Evolutionary conservation across 2,888 invertebrate genomes (phyloP), one percentile per base, ranked within the genome.

Genomic region (Sisyra nigra): DNA sequence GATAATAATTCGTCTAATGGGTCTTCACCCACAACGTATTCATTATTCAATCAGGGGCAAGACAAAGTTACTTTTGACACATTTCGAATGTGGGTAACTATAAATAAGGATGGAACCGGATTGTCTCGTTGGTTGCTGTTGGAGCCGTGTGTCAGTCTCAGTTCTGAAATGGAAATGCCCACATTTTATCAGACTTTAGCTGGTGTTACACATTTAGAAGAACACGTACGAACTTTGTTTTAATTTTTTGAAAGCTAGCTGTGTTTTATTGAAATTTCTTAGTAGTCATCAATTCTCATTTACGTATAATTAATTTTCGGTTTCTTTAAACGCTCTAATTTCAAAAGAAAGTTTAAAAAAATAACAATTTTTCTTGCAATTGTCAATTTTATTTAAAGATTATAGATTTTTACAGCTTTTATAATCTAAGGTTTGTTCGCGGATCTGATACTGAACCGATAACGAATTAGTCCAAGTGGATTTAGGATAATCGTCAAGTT

Each of bases 101-200:
- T 72, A 48, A 76, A 87, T 58, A 76, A 74, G 45, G 80, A 80
- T 55, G 81, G 83, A 0, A 87, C 87, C 0, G 76, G 84, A 13
- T 61, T 87, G 10, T 83, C 83, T 1, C 76, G 78, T 53, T 92
- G 92, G 91, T 63, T 91, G 48, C 61, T 91, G 14, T 72, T 76
- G 2, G 80, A 83, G 52, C 69, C 72, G 3, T 72, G 74, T 52
- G 77, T 84, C 35, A 78, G 78, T 41, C 67, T 86, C 4, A 79
- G 80, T 36, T 82, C 84, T 47, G 87, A 89, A 55, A 64, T 82
- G 55, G 88, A 89, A 59, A 87, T 87, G 1, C 82, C 82, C 0
- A 91, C 91, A 0, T 92, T 93, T 58, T 93, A 92, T 61, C 92
- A 93, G 59, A 91, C 91, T 42, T 67, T 93, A 46, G 88, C 92